Base-by-base conservation (phyloP, 1,140 invertebrate genomes). In the Zaprionus inermis region DNA sequence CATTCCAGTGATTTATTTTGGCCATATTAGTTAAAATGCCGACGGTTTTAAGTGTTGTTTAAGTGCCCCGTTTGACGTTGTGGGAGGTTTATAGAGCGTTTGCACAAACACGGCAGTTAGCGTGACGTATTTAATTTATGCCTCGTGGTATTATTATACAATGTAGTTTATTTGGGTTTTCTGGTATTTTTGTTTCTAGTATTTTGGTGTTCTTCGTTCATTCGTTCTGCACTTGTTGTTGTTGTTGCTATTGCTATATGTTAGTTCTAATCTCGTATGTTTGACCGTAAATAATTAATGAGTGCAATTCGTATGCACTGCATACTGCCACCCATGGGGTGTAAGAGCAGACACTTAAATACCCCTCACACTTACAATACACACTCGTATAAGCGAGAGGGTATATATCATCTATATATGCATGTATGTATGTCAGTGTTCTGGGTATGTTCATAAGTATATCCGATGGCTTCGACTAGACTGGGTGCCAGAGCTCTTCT, bases 311-410 rank as follows among this genome's bases (percentile, higher is more conserved):
- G 18, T 57, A 61, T 82, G 79, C 79, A 88, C 82, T 86, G 71
- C 82, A 78, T 79, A 20, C n/a, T n/a, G n/a, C 24, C 81, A 85
- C 83, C 83, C 83, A 86, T 86, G 79, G 83, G 83, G 83, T 86
- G 84, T 79, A 89, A 76, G 79, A 83, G 82, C 83, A 79, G 76
- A 85, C 65, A 85, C 59, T 82, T 72, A 60, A 69, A 76, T 73
- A 71, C 76, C 76, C 67, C 69, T 67, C 41, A 56, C 30, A n/a
- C n/a, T n/a, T n/a, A n/a, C n/a, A n/a, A 28, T 28, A 28, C 24
- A 28, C 24, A 28, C 24, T 28, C 24, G 38, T 66, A 49, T 22
- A 20, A 57, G 32, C 11, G 32, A 38, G n/a, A 41, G 32, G 14
- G 12, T 60, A 30, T 49, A 22, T 66, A 22, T 66, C 6, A 16